Conservation (phyloP, 2,113 vertebrate genomes). For the Craseonycteris thonglongyai region DNA sequence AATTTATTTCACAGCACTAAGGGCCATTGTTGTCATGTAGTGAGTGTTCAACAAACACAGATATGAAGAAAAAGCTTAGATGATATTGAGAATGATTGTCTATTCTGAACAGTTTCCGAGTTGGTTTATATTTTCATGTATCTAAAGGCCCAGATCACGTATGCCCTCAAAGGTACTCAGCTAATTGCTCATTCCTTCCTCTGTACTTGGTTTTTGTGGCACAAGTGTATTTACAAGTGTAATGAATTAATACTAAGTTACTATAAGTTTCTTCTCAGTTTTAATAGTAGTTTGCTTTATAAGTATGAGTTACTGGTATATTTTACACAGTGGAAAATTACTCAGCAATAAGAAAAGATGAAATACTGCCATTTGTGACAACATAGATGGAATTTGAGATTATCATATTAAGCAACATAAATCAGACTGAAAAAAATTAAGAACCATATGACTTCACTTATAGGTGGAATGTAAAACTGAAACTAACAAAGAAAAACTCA, state of each 20-base stretch:
- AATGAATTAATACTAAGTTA: not conserved
- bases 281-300: not conserved
- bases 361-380: no score
- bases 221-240: constrained; percentile 7
- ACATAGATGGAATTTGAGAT: no score
- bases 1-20: not conserved
- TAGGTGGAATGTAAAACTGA: no score
- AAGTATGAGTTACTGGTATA: not conserved
- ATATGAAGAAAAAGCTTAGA: not conserved
- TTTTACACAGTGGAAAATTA: no score
- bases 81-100: not conserved
- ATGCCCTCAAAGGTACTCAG: not conserved
- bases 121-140: not conserved
- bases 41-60: not conserved
- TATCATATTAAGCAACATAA: no score
- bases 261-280: not conserved
- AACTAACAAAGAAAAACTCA: no score
- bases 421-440: no score
- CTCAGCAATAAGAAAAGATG: no score
- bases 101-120: not conserved
- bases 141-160: not conserved
- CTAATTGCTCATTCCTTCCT: not conserved
- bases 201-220: not conserved
- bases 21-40: not conserved
- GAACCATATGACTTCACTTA: no score